Percentiles rank a stretch among this genome's conserved stretches.
phyloP scores from a whole-genome alignment of 2,113 vertebrate genomes.

The Rhodinocichla rosea region DNA sequence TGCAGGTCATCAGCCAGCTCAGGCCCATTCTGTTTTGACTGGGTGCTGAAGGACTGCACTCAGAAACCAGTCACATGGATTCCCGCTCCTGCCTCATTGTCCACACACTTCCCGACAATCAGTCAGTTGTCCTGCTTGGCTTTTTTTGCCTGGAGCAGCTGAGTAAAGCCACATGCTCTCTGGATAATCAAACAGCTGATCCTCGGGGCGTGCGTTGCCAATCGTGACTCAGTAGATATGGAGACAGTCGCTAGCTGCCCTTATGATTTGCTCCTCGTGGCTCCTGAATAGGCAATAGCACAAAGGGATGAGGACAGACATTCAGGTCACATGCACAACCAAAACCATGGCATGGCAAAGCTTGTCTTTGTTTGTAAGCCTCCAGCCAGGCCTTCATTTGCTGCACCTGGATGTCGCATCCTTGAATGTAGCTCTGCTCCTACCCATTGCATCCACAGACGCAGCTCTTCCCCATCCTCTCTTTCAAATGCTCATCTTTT shows the following conservation, averaged over 20 bases:
- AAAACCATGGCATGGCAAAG: not conserved
- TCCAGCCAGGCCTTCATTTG: not conserved
- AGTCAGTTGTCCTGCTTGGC: constrained; percentile 35
- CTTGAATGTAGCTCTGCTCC: not conserved
- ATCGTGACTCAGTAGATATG: constrained; percentile 49
- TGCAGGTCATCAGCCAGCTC: constrained; percentile 30
- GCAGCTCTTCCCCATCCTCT: not conserved
- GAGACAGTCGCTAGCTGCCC: constrained; percentile 33
- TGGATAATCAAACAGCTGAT: constrained; percentile 63
- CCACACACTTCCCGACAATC: constrained; percentile 10
- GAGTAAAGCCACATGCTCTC: constrained; percentile 53
- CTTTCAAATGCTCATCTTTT: not conserved
- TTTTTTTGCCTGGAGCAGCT: constrained; percentile 39
- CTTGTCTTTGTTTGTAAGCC: not conserved
- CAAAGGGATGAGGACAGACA: constrained; percentile 36
- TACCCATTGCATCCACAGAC: not conserved
- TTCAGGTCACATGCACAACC: not conserved
- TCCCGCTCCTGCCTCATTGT: constrained; percentile 23
- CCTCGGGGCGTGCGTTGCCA: not conserved
- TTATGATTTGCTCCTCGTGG: constrained; percentile 37
- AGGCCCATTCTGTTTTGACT: constrained; percentile 38
- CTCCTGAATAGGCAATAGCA: constrained; percentile 28
- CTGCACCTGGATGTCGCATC: not conserved
- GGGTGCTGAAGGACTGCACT: constrained; percentile 39
- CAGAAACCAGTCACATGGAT: constrained; percentile 50